phyloP scores from a whole-genome alignment of 2,888 invertebrate genomes.

The Acrobasis suavella region DNA sequence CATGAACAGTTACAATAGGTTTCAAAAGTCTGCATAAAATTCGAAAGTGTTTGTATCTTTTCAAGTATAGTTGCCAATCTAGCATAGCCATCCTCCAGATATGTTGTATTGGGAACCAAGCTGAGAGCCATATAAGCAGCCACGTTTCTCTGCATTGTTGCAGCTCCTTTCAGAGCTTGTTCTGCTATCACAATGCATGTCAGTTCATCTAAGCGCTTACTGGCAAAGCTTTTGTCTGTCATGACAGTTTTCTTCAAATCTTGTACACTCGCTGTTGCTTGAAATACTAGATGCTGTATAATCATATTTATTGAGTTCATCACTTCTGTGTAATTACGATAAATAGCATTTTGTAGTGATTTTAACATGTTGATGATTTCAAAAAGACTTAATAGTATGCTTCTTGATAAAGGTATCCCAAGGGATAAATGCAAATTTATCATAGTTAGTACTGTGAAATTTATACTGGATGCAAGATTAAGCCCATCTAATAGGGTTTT shows the following conservation, averaged over 20 bases:
- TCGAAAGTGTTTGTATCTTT: constrained; percentile 85
- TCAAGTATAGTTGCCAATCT: constrained; percentile 84
- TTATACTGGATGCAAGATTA: constrained; percentile 85
- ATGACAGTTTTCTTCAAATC: constrained; percentile 86
- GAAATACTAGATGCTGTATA: constrained; percentile 90
- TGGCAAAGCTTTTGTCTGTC: constrained; percentile 84
- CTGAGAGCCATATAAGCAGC: constrained; percentile 86
- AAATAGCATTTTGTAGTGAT: constrained; percentile 87
- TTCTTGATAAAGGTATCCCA: constrained; percentile 89
- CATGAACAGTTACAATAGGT: constrained; percentile 88
- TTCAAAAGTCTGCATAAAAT: constrained; percentile 81
- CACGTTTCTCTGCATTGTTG: constrained; percentile 84
- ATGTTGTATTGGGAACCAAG: constrained; percentile 83
- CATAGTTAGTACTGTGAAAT: constrained; percentile 76
- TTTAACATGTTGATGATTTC: constrained; percentile 91
- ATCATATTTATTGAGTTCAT: constrained; percentile 89
- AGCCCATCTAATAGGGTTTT: constrained; percentile 82
- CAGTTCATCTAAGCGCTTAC: constrained; percentile 86
- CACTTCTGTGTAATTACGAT: constrained; percentile 86
- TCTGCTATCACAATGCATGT: constrained; percentile 90
- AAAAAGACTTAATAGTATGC: constrained; percentile 88
- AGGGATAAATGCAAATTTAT: constrained; percentile 87
- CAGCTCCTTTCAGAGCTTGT: constrained; percentile 84
- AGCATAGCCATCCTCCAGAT: constrained; percentile 84
- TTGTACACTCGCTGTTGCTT: constrained; percentile 85